These are phyloP conservation scores for Ariolimax columbianus DNA, from an alignment of 2,888 invertebrate species.

Conservation along the genomic window DNA sequence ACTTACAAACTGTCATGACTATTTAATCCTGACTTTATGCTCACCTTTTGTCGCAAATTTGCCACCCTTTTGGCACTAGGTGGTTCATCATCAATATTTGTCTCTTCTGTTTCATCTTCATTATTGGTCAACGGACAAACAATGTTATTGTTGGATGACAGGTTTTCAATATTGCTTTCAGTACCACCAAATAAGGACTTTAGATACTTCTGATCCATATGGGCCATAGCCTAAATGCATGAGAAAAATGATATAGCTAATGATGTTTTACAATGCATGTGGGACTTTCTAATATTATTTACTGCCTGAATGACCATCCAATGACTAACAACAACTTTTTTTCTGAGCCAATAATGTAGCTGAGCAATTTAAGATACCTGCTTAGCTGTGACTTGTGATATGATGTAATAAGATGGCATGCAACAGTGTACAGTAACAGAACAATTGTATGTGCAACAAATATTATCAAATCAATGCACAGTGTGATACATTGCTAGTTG, in stretches of 20 bases:
- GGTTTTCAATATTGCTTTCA: not conserved
- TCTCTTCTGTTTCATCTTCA: conserved; percentile 40
- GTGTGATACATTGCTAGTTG: too few relatives aligned
- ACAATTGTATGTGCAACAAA: too few relatives aligned
- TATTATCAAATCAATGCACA: too few relatives aligned
- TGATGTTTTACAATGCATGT: not conserved
- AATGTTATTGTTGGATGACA: not conserved
- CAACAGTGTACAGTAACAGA: too few relatives aligned
- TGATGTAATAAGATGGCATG: too few relatives aligned
- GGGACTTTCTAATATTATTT: not conserved
- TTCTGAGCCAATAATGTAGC: too few relatives aligned
- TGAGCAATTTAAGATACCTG: too few relatives aligned
- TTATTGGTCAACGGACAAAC: not conserved
- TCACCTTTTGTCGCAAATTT: conserved; percentile 41
- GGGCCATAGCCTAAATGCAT: conserved; percentile 39
- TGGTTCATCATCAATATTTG: conserved; percentile 50
- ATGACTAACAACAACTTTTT: too few relatives aligned
- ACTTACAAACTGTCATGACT: too few relatives aligned
- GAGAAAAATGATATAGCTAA: not conserved
- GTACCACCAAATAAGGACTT: conserved; percentile 21
- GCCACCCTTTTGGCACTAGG: conserved; percentile 34
- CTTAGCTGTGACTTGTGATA: too few relatives aligned
- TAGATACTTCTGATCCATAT: conserved; percentile 37
- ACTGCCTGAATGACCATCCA: too few relatives aligned
- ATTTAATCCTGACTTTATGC: not conserved